Evolutionary conservation across 2,888 invertebrate genomes (phyloP), one percentile per base, ranked within the genome.

Genomic region (Aleiodes testaceus): DNA sequence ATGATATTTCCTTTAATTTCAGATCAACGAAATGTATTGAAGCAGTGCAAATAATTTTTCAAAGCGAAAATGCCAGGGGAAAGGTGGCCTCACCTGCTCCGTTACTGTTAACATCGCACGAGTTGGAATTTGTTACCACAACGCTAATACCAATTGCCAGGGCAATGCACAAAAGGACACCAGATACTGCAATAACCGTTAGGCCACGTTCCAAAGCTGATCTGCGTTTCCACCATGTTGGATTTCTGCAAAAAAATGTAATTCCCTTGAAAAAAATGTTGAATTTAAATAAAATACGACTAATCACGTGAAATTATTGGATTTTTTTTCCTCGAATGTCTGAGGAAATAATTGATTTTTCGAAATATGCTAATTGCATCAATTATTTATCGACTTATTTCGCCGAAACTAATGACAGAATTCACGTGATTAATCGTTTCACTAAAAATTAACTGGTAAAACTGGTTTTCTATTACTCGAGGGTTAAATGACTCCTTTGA

Each of bases 151-250:
- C 90, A 78, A 91, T 90, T 74, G 89, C 91, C 74, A 92, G 88
- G 16, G 91, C 91, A 77, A 92, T 88, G 70, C 91, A 90, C 76
- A 93, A 88, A 49, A 92, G 90, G 67, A 92, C 86, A 72, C 91
- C 91, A 75, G 91, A 89, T 59, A 92, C 88, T 73, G 91, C 88
- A 53, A 92, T 88, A 72, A 92, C 88, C 72, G 93, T 92, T 78
- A 94, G 88, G 53, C 92, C 90, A 79, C 93, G 89, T 87, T 94
- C 94, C 89, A 94, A 88, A 76, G 92, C 90, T 49, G 93, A 93
- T 78, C 94, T 90, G 74, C 93, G 90, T 79, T 92, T 92, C 94
- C 94, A 94, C 94, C 94, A 94, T 88, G 93, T 93, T 80, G 93
- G 93, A 87, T 93, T 93, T 89, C 93, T 94, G 88, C 52, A 90